Conservation (phyloP, 2,797 vertebrate species). For the Helostoma temminkii region DNA sequence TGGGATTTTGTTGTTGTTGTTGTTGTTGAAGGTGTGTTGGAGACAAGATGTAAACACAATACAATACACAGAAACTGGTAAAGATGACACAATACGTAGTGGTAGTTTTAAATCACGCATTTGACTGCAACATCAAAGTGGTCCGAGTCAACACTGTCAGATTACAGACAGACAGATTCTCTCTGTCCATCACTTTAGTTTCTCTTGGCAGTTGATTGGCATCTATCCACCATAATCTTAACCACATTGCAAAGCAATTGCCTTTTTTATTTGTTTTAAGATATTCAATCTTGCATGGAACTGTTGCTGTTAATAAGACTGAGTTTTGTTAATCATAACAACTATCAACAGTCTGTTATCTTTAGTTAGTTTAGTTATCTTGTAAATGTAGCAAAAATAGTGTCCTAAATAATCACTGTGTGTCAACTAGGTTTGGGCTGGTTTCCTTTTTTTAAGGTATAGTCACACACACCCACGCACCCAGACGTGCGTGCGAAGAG, state of each 20-base stretch:
- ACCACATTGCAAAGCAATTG: slow-evolving; percentile 27
- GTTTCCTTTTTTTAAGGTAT: no score
- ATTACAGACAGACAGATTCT: no score
- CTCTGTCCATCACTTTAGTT: slow-evolving; percentile 44
- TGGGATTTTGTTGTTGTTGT: no score
- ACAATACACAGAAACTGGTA: neutral
- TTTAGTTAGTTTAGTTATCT: neutral
- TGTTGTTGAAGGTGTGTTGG: neutral
- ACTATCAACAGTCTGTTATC: neutral
- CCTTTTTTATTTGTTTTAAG: slow-evolving; percentile 5
- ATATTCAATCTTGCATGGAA: slow-evolving; percentile 20
- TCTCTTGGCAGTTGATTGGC: slow-evolving; percentile 54
- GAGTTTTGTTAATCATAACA: neutral
- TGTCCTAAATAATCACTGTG: neutral
- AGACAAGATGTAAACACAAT: slow-evolving; percentile 7
- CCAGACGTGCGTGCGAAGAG: no score
- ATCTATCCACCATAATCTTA: slow-evolving; percentile 58
- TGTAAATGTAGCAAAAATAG: neutral
- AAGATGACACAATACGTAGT: slow-evolving; percentile 5
- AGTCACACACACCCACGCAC: no score
- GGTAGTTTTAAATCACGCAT: neutral
- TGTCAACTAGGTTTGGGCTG: neutral
- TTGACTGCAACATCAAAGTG: neutral
- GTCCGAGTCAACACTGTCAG: slow-evolving; percentile 23
- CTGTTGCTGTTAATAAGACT: neutral